Evolutionary conservation across 2,113 vertebrate genomes (phyloP).

Genomic region (Tachysurus vachellii): DNA sequence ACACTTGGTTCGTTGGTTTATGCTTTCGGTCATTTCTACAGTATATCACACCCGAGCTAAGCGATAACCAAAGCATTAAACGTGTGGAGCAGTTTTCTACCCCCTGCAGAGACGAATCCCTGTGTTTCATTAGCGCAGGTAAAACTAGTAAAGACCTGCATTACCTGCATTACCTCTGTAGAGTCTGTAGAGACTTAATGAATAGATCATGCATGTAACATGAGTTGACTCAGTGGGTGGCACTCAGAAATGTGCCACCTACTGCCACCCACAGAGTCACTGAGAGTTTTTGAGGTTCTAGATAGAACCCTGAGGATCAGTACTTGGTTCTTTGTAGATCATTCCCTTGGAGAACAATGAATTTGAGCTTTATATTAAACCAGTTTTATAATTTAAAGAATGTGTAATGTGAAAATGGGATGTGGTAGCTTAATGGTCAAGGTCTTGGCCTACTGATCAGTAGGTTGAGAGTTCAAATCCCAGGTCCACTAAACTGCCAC

Average conservation of each 20-base stretch:
- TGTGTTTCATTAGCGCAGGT: not conserved
- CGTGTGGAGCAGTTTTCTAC: constrained; percentile 51
- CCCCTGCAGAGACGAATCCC: constrained; percentile 47
- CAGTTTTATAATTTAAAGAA: too few relatives aligned
- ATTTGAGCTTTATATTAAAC: too few relatives aligned
- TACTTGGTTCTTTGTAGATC: too few relatives aligned
- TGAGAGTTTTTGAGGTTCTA: too few relatives aligned
- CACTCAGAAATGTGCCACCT: not conserved
- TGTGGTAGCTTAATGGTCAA: too few relatives aligned
- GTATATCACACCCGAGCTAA: constrained; percentile 58
- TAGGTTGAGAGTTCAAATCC: too few relatives aligned
- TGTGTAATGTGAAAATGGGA: too few relatives aligned
- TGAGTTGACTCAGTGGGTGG: not conserved
- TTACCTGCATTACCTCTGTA: not conserved
- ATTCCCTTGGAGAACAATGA: too few relatives aligned
- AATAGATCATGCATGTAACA: not conserved
- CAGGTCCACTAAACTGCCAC: too few relatives aligned
- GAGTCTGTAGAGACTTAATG: not conserved
- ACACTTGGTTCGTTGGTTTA: constrained; percentile 53
- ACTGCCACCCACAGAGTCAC: too few relatives aligned
- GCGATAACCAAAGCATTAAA: constrained; percentile 59
- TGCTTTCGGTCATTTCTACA: constrained; percentile 9
- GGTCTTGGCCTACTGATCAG: too few relatives aligned
- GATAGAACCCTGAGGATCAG: too few relatives aligned
- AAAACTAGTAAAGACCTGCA: not conserved